phyloP scores from a whole-genome alignment of 2,797 vertebrate species.

The Hephaestus fuliginosus region DNA sequence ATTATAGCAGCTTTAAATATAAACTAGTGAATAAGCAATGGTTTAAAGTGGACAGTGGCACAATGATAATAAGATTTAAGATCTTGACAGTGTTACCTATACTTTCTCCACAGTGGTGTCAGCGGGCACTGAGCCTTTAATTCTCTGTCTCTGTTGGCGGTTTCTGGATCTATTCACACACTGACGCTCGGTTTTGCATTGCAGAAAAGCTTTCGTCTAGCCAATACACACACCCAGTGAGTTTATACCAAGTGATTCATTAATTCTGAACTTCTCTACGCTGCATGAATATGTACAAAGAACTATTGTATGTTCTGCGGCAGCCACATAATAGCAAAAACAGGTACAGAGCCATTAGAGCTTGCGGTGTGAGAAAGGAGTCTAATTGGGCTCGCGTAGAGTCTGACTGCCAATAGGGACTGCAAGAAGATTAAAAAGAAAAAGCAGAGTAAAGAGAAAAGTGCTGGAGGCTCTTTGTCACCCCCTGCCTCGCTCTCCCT shows the following conservation, averaged over 20 bases:
- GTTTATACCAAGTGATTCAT: slow-evolving; percentile 28
- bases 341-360: slow-evolving; percentile 16
- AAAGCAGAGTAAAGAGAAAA: slow-evolving; percentile 12
- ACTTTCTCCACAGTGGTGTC: background rate
- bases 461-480: slow-evolving; percentile 41
- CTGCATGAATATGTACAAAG: slow-evolving; percentile 8
- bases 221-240: background rate
- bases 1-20: slow-evolving; percentile 1
- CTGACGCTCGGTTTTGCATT: background rate
- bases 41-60: background rate
- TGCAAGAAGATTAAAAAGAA: slow-evolving; percentile 44
- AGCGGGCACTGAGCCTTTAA: background rate
- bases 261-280: background rate
- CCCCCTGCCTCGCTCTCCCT: slow-evolving; percentile 22
- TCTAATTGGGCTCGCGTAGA: slow-evolving; percentile 52
- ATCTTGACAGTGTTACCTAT: background rate
- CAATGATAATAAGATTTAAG: background rate
- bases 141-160: background rate
- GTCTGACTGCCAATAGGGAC: slow-evolving; percentile 33
- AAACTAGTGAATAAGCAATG: background rate
- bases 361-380: slow-evolving; percentile 14
- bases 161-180: background rate
- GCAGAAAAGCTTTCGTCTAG: background rate
- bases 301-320: slow-evolving; percentile 14
- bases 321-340: slow-evolving; percentile 8